Base-by-base conservation (phyloP, 2,797 vertebrate species). In the Chromobotia macracanthus region DNA sequence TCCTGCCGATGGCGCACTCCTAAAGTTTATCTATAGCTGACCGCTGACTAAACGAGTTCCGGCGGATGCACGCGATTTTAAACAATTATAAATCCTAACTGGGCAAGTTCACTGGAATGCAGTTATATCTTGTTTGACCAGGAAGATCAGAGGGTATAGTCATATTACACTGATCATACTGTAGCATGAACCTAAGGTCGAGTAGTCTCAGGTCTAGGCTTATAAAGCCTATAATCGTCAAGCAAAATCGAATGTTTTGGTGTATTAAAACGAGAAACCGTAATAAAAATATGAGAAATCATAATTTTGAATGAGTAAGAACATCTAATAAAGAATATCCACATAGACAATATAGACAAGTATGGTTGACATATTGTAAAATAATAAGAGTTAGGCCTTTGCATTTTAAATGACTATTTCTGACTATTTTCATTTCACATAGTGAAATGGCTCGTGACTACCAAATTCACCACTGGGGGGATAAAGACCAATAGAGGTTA, bases 1-100 rank as follows among this genome's bases (percentile, higher is more conserved):
- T 55, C 65, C 75, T 58, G 25, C 31, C 75, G 65, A 77, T 78
- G 76, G 66, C 76, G 67, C 66, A 63, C 76, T 78, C 60, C 55
- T 70, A 77, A 77, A 64, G 74, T 53, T 21, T 58, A 7, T 16
- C 18, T 6, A 28, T 35, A 64, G 9, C 11, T 3, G 44, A 18
- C 51, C 61, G 61, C 53, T 75, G n/a, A 48, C 55, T 63, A 21
- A 74, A 63, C 46, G 9, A 66, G 48, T 44, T 66, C 16, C 10
- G 60, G 8, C 21, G 50, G 15, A 65, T 65, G n/a, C 60, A 10
- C n/a, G 4, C 9, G 8, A 10, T 21, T 74, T 46, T 25, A 50
- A 21, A 71, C 19, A 46, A 13, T 6, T 7, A 25, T 10, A 61
- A 64, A 41, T 18, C 35, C 9, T 55, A 23, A 23, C 16, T 48